Conservation (phyloP, 2,888 invertebrate species). For the Nemoura dubitans region DNA sequence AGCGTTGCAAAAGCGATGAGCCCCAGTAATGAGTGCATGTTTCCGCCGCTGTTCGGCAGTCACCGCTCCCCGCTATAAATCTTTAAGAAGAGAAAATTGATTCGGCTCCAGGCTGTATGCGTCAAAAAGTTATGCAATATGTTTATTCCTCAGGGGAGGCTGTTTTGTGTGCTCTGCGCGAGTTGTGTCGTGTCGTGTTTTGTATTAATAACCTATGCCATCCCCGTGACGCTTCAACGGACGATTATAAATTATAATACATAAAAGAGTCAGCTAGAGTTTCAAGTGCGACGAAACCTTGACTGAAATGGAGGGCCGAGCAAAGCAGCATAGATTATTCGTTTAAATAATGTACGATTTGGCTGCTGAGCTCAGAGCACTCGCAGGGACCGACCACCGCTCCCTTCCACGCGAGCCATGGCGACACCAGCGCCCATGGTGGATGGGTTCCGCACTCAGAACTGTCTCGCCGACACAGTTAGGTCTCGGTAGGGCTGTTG, state of each 20-base stretch:
- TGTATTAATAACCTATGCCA: background rate
- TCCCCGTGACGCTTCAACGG: background rate
- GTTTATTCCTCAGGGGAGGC: background rate
- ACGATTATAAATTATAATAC: conserved; percentile 12
- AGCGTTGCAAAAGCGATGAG: background rate
- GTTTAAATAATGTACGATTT: background rate
- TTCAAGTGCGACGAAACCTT: conserved; percentile 7
- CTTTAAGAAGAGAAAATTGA: conserved; percentile 3
- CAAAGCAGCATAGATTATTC: background rate
- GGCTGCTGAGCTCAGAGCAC: background rate
- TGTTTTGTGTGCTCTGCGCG: background rate
- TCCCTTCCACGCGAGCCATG: background rate
- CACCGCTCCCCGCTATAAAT: background rate
- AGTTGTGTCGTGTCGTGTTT: background rate
- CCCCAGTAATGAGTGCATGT: background rate
- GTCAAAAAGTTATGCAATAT: background rate
- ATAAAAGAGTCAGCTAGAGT: background rate
- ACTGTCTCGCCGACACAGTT: background rate
- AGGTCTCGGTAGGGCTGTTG: background rate
- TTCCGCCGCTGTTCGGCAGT: background rate
- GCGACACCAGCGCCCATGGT: background rate
- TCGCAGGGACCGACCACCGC: background rate
- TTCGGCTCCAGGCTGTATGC: background rate
- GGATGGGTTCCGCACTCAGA: too few relatives aligned
- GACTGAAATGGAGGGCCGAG: background rate